Percentiles rank a stretch among this genome's conserved stretches.
These are phyloP conservation scores for Dascillus cervinus DNA, from an alignment of 2,888 invertebrate species.

Conservation along the genomic window DNA sequence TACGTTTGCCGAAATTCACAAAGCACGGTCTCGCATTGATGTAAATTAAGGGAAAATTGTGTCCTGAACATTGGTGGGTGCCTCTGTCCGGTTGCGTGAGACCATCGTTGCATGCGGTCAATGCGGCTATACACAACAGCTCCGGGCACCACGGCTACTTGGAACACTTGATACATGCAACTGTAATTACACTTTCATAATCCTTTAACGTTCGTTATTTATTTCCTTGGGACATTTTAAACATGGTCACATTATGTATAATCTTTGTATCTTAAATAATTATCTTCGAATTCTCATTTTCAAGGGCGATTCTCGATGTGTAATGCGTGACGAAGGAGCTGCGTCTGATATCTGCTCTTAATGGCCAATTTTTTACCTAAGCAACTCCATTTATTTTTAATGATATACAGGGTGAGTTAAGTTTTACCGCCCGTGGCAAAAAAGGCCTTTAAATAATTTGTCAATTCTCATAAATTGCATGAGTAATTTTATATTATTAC, in stretches of 20 bases:
- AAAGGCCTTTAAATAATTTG: no score
- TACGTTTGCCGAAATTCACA: conserved; percentile 11
- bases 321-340: no score
- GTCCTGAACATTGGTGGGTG: conserved; percentile 19
- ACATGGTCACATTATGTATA: conserved; percentile 20
- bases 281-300: no score
- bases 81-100: conserved; percentile 20
- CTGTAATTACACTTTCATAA: conserved; percentile 31
- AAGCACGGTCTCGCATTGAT: conserved; percentile 11
- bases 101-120: conserved; percentile 21
- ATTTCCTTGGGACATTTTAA: conserved; percentile 24
- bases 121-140: conserved; percentile 16
- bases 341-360: no score
- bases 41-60: conserved; percentile 16
- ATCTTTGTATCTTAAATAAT: conserved; percentile 17
- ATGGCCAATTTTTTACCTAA: no score
- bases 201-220: conserved; percentile 29
- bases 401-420: no score
- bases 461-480: no score
- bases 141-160: conserved; percentile 32
- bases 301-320: no score
- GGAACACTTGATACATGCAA: conserved; percentile 32
- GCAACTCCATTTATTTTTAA: no score
- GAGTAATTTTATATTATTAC: no score
- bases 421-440: no score